A percentile compares a stretch with the other conserved stretches of the same genome.
phyloP scores from a whole-genome alignment of 2,797 vertebrate genomes.

The Erethizon dorsatum region DNA sequence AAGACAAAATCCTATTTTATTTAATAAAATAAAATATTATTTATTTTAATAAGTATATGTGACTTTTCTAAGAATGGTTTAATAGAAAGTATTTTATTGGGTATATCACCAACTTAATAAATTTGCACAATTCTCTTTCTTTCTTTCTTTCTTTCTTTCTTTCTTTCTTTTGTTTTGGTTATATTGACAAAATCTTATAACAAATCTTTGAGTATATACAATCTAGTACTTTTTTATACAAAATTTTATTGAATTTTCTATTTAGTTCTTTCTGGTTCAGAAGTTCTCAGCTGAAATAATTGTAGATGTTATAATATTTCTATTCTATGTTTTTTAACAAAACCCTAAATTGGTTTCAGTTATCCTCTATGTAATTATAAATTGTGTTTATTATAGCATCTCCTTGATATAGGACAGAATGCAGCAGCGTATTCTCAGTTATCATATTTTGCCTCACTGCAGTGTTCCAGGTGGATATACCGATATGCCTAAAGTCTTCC shows the following conservation, averaged over 20 bases:
- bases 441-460: neutral
- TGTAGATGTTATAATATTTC: neutral
- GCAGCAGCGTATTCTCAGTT: neutral
- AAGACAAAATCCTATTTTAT: neutral
- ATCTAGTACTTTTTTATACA: neutral
- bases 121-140: neutral
- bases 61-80: neutral
- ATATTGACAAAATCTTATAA: neutral
- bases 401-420: neutral
- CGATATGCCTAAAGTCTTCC: neutral
- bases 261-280: neutral
- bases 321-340: neutral
- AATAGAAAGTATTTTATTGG: neutral
- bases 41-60: neutral
- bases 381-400: neutral
- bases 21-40: neutral
- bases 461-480: neutral
- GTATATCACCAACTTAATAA: neutral
- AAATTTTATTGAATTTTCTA: neutral
- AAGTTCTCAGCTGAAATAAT: neutral
- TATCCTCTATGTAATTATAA: neutral
- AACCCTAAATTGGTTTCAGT: neutral
- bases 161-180: neutral
- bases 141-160: neutral
- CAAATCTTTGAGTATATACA: neutral